Evolutionary conservation across 2,888 invertebrate genomes (phyloP).

Genomic region (Saturnia pavonia): DNA sequence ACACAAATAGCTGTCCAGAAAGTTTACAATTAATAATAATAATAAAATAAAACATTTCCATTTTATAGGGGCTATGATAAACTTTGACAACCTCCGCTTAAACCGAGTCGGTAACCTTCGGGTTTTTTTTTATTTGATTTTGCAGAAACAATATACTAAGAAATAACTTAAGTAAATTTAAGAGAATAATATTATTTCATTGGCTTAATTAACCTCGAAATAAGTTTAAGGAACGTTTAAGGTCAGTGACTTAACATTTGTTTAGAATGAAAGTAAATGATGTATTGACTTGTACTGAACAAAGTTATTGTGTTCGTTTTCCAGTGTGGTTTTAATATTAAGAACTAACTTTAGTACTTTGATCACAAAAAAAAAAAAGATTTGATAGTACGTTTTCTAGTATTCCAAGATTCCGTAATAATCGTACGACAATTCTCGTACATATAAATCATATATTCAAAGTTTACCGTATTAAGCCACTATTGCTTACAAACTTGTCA

Average conservation of each 20-base stretch:
- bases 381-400: too few species aligned
- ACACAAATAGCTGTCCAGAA: neutral
- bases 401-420: too few species aligned
- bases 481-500: too few species aligned
- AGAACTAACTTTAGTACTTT: too few species aligned
- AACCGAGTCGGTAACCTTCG: neutral
- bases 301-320: neutral
- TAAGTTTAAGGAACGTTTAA: neutral
- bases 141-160: neutral
- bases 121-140: constrained; percentile 1
- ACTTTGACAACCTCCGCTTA: neutral
- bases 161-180: neutral
- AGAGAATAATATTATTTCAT: neutral
- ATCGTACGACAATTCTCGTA: too few species aligned
- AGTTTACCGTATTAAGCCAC: too few species aligned
- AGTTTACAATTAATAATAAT: neutral
- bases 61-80: too few species aligned
- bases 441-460: too few species aligned
- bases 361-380: too few species aligned
- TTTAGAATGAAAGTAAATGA: neutral
- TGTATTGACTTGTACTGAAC: neutral
- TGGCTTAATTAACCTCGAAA: neutral
- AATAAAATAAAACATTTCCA: neutral
- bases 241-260: neutral
- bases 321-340: neutral